Evolutionary conservation across 2,113 vertebrate genomes (phyloP), one percentile per base, ranked within the genome.

Genomic region (Neogobius melanostomus): DNA sequence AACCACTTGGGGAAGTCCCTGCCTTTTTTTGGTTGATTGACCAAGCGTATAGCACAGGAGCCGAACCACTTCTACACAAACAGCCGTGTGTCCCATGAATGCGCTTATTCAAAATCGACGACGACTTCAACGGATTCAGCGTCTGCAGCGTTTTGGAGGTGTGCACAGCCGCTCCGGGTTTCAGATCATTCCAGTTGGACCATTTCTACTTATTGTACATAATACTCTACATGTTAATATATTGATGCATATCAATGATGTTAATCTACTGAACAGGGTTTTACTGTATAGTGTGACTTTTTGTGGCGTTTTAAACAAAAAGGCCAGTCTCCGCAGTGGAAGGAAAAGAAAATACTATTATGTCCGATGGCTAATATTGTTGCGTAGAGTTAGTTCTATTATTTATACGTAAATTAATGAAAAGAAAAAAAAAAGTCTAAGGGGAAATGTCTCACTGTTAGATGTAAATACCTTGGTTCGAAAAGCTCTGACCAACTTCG

Each of bases 241-340:
- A 77, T 85, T 89, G 90, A 92, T 89, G 87, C 91, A 92, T 92
- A 91, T 91, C 91, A 92, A 81, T 91, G 88, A 88, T 88, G 87
- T 89, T 90, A 90, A 89, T 87, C 87, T 87, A 88, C 81, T 86
- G 81, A 90, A 89, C 89, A 91, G 90, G 88, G 90, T 91, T 90
- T 79, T 87, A 81, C 77, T 91, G 88, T 91, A 91, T 89, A 91
- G 89, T 91, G 90, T 91, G 87, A 90, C 53, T 56, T 91, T 36
- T 90, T 89, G 90, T 91, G 85, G 86, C 90, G 82, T 79, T 87
- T 57, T 28, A 57, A 88, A 85, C 36, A 79, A 77, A 87, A 71
- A 69, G 88, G 77, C 82, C 74, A 82, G 87, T 79, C 86, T 63
- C 77, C 71, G 76, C 81, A 82, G 68, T 6, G 65, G 72, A 80